A percentile compares a stretch with the other conserved stretches of the same genome.
Conservation (phyloP, 2,113 vertebrate species). For the Pao palembangensis region DNA sequence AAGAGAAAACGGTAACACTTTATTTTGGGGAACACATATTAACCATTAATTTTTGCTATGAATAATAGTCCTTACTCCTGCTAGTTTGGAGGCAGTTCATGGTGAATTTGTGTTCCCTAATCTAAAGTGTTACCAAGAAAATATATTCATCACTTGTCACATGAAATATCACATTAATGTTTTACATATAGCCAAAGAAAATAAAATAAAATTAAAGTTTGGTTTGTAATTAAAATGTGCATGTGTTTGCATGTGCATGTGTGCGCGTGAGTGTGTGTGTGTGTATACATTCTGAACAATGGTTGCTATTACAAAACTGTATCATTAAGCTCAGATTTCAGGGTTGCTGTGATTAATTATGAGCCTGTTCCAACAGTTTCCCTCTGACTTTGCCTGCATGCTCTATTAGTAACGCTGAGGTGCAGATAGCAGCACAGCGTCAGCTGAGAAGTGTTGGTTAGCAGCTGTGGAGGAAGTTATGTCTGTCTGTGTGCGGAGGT, state of each 20-base stretch:
- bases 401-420: slow-evolving; percentile 52
- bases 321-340: slow-evolving; percentile 43
- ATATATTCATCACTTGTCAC: slow-evolving; percentile 25
- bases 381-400: slow-evolving; percentile 33
- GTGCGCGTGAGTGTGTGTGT: too few relatives aligned
- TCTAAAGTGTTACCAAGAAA: too few relatives aligned
- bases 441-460: slow-evolving; percentile 67
- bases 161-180: slow-evolving; percentile 8
- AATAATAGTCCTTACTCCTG: too few relatives aligned
- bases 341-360: slow-evolving; percentile 47
- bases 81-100: too few relatives aligned
- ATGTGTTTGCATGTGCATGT: neutral
- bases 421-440: slow-evolving; percentile 36
- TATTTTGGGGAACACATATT: too few relatives aligned
- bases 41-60: too few relatives aligned
- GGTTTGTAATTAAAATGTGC: slow-evolving; percentile 32
- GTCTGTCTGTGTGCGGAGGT: slow-evolving; percentile 72
- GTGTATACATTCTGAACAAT: slow-evolving; percentile 4
- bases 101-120: too few relatives aligned
- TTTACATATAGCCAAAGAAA: slow-evolving; percentile 10
- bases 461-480: slow-evolving; percentile 75
- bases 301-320: slow-evolving; percentile 34
- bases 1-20: too few relatives aligned
- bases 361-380: slow-evolving; percentile 45
- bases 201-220: slow-evolving; percentile 22